Percentiles rank a stretch among this genome's conserved stretches.
Evolutionary conservation across 2,888 invertebrate genomes (phyloP).

Genomic region (Neocrepidodera transversa): DNA sequence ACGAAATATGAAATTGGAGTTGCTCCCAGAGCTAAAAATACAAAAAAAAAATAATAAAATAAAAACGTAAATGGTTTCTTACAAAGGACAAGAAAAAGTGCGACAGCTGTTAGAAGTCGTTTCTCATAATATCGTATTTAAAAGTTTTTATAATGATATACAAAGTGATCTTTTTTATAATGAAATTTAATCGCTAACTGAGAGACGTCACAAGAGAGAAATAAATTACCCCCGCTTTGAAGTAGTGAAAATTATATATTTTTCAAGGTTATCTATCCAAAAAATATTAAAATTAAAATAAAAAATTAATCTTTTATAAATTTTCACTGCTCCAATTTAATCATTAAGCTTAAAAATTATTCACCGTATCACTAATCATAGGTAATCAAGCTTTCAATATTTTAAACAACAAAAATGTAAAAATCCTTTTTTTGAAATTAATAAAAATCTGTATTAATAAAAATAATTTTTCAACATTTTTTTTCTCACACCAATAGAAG

Average conservation of each 20-base stretch:
- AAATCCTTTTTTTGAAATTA: too few species aligned
- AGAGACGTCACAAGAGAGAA: conserved; percentile 49
- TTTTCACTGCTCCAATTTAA: too few species aligned
- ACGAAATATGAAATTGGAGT: conserved; percentile 37
- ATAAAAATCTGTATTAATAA: too few species aligned
- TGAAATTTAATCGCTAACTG: conserved; percentile 39
- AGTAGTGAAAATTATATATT: neutral
- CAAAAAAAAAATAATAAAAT: conserved; percentile 37
- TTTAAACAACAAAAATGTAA: too few species aligned
- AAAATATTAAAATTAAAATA: too few species aligned
- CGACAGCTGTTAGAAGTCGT: conserved; percentile 53
- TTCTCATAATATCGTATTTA: conserved; percentile 58
- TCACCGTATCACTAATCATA: too few species aligned
- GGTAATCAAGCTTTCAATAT: too few species aligned
- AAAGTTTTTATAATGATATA: conserved; percentile 47
- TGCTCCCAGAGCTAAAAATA: conserved; percentile 35
- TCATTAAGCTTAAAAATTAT: too few species aligned
- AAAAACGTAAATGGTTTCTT: conserved; percentile 32
- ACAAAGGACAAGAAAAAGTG: conserved; percentile 39
- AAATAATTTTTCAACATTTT: too few species aligned
- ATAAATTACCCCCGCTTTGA: conserved; percentile 48
- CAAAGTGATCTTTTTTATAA: conserved; percentile 37
- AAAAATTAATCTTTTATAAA: too few species aligned
- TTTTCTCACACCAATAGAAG: too few species aligned
- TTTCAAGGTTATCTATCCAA: too few species aligned